A percentile compares a stretch with the other conserved stretches of the same genome.
phyloP scores from a whole-genome alignment of 92 coral and sea anemone genomes.

The Actinostola sp. region DNA sequence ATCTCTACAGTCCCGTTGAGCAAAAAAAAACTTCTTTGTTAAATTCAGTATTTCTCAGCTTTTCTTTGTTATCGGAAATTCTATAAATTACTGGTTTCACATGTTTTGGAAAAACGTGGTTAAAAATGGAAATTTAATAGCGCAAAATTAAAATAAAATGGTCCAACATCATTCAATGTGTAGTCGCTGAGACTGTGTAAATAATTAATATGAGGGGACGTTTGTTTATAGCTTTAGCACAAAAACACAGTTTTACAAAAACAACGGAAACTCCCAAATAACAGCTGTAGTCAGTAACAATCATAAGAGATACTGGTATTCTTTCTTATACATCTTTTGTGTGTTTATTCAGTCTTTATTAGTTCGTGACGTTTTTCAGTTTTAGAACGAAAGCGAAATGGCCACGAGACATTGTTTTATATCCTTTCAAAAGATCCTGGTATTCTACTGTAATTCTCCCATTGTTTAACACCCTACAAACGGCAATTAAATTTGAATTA shows the following conservation, averaged over 20 bases:
- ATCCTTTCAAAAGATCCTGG: conserved; percentile 4
- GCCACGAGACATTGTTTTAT: conserved; percentile 14
- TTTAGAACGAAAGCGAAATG: conserved; percentile 4
- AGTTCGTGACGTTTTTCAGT: conserved; percentile 1
- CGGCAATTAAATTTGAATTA: conserved; percentile 25
- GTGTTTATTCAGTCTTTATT: neutral
- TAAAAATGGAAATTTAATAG: neutral
- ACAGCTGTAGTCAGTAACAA: neutral
- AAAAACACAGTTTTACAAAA: neutral
- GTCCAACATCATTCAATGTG: neutral
- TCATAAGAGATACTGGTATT: neutral
- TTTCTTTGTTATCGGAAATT: too few relatives aligned
- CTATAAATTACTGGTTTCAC: too few relatives aligned
- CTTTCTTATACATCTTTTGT: neutral
- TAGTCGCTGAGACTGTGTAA: neutral
- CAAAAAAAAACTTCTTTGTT: too few relatives aligned
- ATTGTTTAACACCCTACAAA: conserved; percentile 7
- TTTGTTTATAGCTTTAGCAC: neutral
- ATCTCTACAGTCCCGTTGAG: too few relatives aligned
- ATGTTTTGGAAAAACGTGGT: too few relatives aligned
- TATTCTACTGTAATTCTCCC: conserved; percentile 4
- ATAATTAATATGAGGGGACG: conserved; percentile 2
- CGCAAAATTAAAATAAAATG: neutral
- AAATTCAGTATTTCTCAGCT: too few relatives aligned
- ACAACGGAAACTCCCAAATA: neutral